Evolutionary conservation across 2,797 vertebrate species (phyloP), one percentile per base, ranked within the genome.

Genomic region (Botia almorhae): DNA sequence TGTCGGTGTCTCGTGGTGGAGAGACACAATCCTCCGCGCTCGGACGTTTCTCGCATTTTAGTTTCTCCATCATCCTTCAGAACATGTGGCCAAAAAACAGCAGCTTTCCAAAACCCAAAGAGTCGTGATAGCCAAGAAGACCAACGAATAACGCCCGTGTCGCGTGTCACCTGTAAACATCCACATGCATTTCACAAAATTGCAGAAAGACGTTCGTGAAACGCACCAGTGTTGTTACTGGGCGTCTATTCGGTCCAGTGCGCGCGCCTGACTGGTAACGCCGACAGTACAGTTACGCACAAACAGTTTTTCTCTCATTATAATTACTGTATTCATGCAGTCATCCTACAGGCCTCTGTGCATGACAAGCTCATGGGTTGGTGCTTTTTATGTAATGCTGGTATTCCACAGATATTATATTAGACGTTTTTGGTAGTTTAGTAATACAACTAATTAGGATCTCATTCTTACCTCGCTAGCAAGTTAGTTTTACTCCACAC

Each of bases 11-110:
- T 78, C 74, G 82, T 70, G 67, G 87, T 83, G 88, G 89, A 84
- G 90, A 89, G 73, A 72, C 80, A 67, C 87, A 87, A 80, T 86
- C 90, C 85, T 88, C 89, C 60, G 23, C 90, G 80, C 70, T 87
- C 87, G 88, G 88, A 87, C 86, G 87, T 87, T 90, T 92, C 87
- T 94, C 93, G 81, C 91, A 88, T 79, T 93, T 92, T 86, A 86
- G 76, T 77, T 88, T 89, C 81, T 89, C 88, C 88, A 88, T 89
- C 88, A 89, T 89, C 82, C 81, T 84, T 48, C n/a, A 17, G 12
- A 63, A 8, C 17, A 53, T n/a, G n/a, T n/a, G n/a, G n/a, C n/a
- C n/a, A 29, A 29, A 14, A n/a, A 53, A 50, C 63, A 61, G 0
- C 4, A 17, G n/a, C 68, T 78, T 63, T 67, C 21, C 48, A 36